These are phyloP conservation scores for Pollimyrus isidori DNA, from an alignment of 2,113 vertebrate genomes.

Conservation along the genomic window DNA sequence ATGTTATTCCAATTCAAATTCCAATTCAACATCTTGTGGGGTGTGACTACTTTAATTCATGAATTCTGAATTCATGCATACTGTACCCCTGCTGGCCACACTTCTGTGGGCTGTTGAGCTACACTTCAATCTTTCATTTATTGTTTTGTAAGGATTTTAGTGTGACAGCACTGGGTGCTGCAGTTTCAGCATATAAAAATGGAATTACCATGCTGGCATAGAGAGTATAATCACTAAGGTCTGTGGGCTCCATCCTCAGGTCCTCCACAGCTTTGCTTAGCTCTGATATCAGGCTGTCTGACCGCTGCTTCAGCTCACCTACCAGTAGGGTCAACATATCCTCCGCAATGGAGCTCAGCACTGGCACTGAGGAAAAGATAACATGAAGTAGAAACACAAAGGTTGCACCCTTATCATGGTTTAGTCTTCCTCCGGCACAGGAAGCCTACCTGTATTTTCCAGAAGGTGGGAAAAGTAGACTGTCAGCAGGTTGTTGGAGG, in stretches of 20 bases:
- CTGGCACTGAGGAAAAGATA: conserved; percentile 45
- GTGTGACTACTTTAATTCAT: neutral
- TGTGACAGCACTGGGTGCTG: neutral
- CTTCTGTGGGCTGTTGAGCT: neutral
- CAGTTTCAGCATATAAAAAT: neutral
- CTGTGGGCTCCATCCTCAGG: conserved; percentile 45
- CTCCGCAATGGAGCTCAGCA: conserved; percentile 45
- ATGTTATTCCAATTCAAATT: neutral
- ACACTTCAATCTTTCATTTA: neutral
- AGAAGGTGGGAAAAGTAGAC: conserved; percentile 48
- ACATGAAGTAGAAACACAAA: neutral
- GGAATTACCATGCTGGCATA: conserved; percentile 58
- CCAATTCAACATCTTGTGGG: neutral
- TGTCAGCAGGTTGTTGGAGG: conserved; percentile 54
- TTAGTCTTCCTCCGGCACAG: neutral
- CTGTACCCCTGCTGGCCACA: neutral
- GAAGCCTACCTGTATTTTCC: conserved; percentile 51
- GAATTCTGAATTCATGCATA: neutral
- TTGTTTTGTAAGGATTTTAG: neutral
- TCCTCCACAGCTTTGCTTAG: conserved; percentile 42
- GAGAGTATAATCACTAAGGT: conserved; percentile 48
- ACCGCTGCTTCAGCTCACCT: conserved; percentile 44
- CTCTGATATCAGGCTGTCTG: conserved; percentile 49
- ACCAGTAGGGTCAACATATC: conserved; percentile 49
- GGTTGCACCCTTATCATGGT: neutral